phyloP scores from a whole-genome alignment of 1,140 invertebrate genomes.

The Magallana gigas region DNA sequence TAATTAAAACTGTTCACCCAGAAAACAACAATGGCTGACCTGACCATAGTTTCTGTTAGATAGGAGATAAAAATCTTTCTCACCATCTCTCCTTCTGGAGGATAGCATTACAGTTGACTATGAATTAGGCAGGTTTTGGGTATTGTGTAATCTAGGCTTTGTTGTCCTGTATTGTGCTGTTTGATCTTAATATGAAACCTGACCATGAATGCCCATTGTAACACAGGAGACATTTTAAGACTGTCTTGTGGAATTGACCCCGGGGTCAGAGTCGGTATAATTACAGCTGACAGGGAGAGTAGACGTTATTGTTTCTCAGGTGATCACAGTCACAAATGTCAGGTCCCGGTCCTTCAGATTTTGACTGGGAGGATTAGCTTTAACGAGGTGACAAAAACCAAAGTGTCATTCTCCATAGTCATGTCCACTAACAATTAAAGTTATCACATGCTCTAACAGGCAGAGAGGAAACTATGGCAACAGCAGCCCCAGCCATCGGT shows the following conservation, averaged over 20 bases:
- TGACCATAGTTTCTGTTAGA: constrained; percentile 18
- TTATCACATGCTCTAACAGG: not conserved
- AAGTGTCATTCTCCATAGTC: not conserved
- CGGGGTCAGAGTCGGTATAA: not conserved
- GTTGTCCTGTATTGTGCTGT: not conserved
- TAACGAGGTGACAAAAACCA: not conserved
- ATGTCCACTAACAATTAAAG: not conserved
- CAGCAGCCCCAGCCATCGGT: not conserved
- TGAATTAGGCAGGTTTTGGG: not conserved
- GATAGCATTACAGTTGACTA: not conserved
- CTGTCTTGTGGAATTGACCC: not conserved
- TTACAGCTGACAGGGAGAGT: not conserved
- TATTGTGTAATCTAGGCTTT: not conserved
- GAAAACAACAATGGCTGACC: not conserved
- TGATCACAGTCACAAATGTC: not conserved
- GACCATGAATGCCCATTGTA: constrained; percentile 13
- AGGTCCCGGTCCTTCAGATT: not conserved
- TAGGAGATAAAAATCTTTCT: not conserved
- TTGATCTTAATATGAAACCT: not conserved
- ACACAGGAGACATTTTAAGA: not conserved
- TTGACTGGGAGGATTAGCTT: not conserved
- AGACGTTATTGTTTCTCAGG: not conserved
- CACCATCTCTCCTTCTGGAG: not conserved
- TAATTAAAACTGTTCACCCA: not conserved
- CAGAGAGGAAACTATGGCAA: constrained; percentile 12